These are phyloP conservation scores for Microctonus hyperodae DNA, from an alignment of 2,888 invertebrate genomes.

Conservation along the genomic window DNA sequence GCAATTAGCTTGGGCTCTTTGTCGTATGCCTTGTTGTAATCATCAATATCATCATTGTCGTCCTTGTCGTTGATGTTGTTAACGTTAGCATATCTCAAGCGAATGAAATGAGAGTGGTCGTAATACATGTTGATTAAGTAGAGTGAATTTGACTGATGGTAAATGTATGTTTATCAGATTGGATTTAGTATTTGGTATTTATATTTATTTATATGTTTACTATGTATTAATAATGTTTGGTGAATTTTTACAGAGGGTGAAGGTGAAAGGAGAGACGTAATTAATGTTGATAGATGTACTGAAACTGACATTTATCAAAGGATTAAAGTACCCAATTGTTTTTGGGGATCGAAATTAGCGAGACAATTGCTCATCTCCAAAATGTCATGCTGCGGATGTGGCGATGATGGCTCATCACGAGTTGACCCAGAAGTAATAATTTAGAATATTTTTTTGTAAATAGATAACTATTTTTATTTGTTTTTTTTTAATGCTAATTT, in stretches of 20 bases:
- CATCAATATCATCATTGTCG: not conserved
- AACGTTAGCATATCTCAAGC: too few relatives aligned
- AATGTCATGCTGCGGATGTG: constrained; percentile 56
- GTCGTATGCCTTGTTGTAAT: too few relatives aligned
- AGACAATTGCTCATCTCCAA: constrained; percentile 34
- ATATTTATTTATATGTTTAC: constrained; percentile 16
- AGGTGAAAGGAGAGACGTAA: not conserved
- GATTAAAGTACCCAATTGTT: constrained; percentile 22
- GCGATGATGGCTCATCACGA: constrained; percentile 52
- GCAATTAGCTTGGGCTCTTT: constrained; percentile 6
- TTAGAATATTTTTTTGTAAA: not conserved
- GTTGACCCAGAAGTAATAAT: constrained; percentile 50
- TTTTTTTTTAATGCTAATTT: not conserved
- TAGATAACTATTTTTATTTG: not conserved
- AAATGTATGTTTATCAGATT: not conserved
- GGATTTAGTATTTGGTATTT: not conserved
- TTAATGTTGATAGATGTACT: not conserved
- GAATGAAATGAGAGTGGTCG: constrained; percentile 1
- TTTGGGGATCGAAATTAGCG: constrained; percentile 25
- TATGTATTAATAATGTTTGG: too few relatives aligned
- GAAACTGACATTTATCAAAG: not conserved
- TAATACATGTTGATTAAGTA: not conserved
- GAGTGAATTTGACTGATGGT: constrained; percentile 4
- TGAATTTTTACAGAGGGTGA: constrained; percentile 21
- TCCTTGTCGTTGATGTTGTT: too few relatives aligned